Evolutionary conservation across 2,888 invertebrate genomes (phyloP), one percentile per base, ranked within the genome.

Genomic region (Melanargia galathea): DNA sequence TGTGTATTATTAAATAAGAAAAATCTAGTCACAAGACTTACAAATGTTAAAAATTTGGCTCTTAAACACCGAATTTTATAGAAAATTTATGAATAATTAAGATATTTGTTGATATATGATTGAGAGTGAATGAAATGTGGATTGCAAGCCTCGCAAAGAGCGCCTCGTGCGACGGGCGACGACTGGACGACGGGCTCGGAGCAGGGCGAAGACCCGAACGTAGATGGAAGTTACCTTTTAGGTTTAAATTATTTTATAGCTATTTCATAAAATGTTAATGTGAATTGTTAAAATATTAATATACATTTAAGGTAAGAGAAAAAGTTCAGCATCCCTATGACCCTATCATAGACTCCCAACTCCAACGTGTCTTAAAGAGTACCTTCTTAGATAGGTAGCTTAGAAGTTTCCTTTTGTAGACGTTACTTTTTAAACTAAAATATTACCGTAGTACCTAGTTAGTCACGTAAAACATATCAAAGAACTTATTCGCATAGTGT

Each of bases 21-120:
- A 89, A 89, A 87, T 91, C 91, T 91, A 91, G 91, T 91, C 91
- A 91, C 83, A 86, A 87, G 91, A 91, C 91, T 90, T 90, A 90
- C 88, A 87, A 86, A 84, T 85, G 83, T 89, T 81, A 84, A 83
- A 77, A 86, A 84, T 82, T 83, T 80, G 79, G 87, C 88, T 88
- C 86, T 83, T 82, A 80, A 77, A 80, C 73, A 79, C 81, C 83
- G 88, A 85, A 86, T 88, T 79, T 86, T 87, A 84, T 86, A 85
- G 78, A 81, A 82, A 79, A 80, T 78, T 84, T 80, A 70, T 66
- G 58, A 78, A 77, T 73, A 72, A 78, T 78, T 83, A 77, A 76
- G 87, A 80, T 84, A 87, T 87, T 84, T 84, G 65, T 69, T 69
- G 64, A 69, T 64, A 64, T 67, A 67, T 64, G 65, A 62, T 38